Evolutionary conservation across 2,888 invertebrate genomes (phyloP), one percentile per base, ranked within the genome.

Genomic region (Parthenolecanium corni): DNA sequence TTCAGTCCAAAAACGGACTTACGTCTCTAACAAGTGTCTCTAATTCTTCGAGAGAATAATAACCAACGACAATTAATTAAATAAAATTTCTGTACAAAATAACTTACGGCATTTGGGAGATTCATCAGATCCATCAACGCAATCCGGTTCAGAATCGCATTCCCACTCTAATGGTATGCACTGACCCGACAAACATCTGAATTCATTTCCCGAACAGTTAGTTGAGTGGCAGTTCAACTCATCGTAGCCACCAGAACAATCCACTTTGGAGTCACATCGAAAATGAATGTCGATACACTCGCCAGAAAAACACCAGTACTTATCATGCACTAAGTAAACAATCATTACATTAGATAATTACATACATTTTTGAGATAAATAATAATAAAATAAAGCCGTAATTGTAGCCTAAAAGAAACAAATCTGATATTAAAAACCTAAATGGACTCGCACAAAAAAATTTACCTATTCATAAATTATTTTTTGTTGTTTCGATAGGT

Each of bases 231-330:
- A 69, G 36, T 67, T 65, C 31, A 64, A 64, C 66, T 76, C 76
- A 65, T 75, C 75, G 5, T 73, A 71, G 3, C 69, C 70, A 64
- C 74, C 74, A 2, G 47, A 38, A 66, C 92, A 93, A 73, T 93
- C 90, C 49, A 76, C 74, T n/a, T 78, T 76, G 0, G 79, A 79
- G 71, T 93, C 85, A 57, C 70, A 70, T 12, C 65, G 64, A 49
- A 64, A 66, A 3, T 62, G 57, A 23, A 24, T 42, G 4, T 82
- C 78, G 56, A 92, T 80, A 70, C 92, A 92, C 20, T 78, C 75
- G 1, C 83, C 84, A 66, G 80, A 79, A 23, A 73, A 73, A 71
- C 90, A 90, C 65, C 80, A 80, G 71, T 79, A 85, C 70, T 76
- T 74, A 0, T 36, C 51, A 14, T 20, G 5, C 6, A 23, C 49